Evolutionary conservation across 2,888 invertebrate species (phyloP).

Genomic region (Diploptera punctata): DNA sequence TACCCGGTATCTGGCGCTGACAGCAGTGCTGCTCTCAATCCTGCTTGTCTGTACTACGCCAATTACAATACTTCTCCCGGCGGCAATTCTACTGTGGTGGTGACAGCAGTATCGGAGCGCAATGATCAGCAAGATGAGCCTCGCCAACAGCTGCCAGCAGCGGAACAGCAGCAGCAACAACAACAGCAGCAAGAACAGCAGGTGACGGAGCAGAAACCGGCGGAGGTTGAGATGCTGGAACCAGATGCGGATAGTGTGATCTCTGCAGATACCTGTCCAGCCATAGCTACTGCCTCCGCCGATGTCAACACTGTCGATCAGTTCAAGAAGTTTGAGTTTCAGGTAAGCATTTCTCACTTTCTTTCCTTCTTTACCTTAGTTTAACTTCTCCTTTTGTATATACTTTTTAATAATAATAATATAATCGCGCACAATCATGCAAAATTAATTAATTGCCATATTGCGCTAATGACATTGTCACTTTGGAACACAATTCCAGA

Average conservation of each 20-base stretch:
- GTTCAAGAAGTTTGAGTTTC: constrained; percentile 82
- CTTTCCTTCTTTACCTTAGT: no score
- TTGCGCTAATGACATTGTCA: no score
- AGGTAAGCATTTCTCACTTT: no score
- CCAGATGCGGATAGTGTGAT: constrained; percentile 51
- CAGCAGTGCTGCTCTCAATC: constrained; percentile 52
- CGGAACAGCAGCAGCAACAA: constrained; percentile 44
- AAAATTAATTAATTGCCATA: no score
- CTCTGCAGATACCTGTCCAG: constrained; percentile 56
- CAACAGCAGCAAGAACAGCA: constrained; percentile 2
- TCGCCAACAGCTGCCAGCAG: constrained; percentile 47
- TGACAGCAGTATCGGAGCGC: no score
- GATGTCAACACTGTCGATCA: constrained; percentile 78
- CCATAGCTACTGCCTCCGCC: constrained; percentile 60
- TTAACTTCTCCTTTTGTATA: no score
- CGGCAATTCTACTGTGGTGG: neutral
- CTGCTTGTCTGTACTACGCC: constrained; percentile 55
- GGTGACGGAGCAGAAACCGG: neutral
- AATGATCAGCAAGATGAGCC: no score
- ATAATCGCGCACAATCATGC: no score
- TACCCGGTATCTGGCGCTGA: constrained; percentile 53
- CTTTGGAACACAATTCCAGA: no score
- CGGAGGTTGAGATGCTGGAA: neutral
- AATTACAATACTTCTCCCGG: constrained; percentile 49
- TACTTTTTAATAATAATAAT: no score